Evolutionary conservation across 2,888 invertebrate genomes (phyloP), one percentile per base, ranked within the genome.

Genomic region (Phyllotreta striolata): DNA sequence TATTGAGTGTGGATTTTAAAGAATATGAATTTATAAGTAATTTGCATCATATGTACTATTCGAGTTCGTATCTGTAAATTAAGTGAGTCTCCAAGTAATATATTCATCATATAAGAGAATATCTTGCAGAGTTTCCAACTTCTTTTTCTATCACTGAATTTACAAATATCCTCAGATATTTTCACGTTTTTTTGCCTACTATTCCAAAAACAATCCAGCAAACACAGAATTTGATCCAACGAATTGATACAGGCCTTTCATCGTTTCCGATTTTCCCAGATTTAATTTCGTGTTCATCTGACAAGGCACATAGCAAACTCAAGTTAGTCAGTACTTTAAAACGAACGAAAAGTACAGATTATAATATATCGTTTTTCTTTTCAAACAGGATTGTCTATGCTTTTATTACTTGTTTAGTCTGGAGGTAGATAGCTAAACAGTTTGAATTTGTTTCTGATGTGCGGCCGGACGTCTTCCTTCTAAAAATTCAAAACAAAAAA

Each of bases 381-480:
- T 55, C 55, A 49, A 46, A 43, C 37, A 46, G 39, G 65, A 62
- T 65, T 65, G 65, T 65, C 63, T 62, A 60, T 49, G 47, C 12
- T 37, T 55, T 54, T 24, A 24, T 24, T 24, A 9, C n/a, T 41
- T 40, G 10, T 38, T 56, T 91, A 92, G 81, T 92, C 93, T 2
- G 94, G 93, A 46, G 95, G 94, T 74, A 96, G 83, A 79, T 93
- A 92, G 77, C 92, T 93, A 83, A 94, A 94, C 6, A 96, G 86
- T 77, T 93, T 91, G 84, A 92, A 97, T 78, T 92, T 92, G 75
- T 95, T 93, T 64, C 95, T 86, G 73, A 97, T 95, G 81, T 92
- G 91, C 1, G 96, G 96, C 67, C 97, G 87, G 0, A 97, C 96
- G 81, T 97, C 97, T 79, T 93, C 92, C 78, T 92, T 92, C 93